Evolutionary conservation across 2,888 invertebrate genomes (phyloP).

Genomic region (Oxystoma pomonae): DNA sequence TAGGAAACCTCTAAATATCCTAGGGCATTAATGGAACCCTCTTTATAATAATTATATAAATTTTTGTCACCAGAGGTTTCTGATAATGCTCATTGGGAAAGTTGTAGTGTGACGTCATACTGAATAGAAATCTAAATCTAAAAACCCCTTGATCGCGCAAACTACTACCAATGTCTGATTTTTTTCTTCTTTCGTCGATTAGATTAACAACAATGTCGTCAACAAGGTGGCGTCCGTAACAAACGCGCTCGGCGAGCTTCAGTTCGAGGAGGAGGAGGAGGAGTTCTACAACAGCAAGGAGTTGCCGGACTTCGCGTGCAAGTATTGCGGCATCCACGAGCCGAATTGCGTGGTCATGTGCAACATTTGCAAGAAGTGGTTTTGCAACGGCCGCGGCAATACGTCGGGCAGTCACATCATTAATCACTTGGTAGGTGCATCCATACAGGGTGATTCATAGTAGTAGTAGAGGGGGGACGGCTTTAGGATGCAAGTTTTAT

Average conservation of each 20-base stretch:
- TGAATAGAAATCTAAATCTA: no score
- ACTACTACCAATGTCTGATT: no score
- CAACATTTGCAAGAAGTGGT: slow-evolving; percentile 98
- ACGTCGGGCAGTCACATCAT: slow-evolving; percentile 98
- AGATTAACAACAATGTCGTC: slow-evolving; percentile 52
- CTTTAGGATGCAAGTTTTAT: not conserved
- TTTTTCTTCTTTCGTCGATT: not conserved
- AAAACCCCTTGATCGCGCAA: no score
- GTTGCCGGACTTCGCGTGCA: slow-evolving; percentile 94
- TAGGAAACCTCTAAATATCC: no score
- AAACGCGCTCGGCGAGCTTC: slow-evolving; percentile 78
- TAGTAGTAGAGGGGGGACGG: not conserved
- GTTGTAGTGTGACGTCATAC: no score
- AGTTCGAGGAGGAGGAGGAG: slow-evolving; percentile 95
- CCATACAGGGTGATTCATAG: slow-evolving; percentile 5
- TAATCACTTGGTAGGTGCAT: slow-evolving; percentile 91
- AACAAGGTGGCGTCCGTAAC: slow-evolving; percentile 63
- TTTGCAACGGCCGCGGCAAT: slow-evolving; percentile 97
- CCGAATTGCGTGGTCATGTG: slow-evolving; percentile 97
- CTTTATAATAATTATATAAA: no score
- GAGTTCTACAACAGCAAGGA: slow-evolving; percentile 82
- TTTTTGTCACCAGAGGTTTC: no score
- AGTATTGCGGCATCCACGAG: slow-evolving; percentile 98
- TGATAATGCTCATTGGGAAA: no score
- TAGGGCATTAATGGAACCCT: no score